Base-by-base conservation (phyloP, 2,888 invertebrate genomes). In the Geotrupes spiniger region DNA sequence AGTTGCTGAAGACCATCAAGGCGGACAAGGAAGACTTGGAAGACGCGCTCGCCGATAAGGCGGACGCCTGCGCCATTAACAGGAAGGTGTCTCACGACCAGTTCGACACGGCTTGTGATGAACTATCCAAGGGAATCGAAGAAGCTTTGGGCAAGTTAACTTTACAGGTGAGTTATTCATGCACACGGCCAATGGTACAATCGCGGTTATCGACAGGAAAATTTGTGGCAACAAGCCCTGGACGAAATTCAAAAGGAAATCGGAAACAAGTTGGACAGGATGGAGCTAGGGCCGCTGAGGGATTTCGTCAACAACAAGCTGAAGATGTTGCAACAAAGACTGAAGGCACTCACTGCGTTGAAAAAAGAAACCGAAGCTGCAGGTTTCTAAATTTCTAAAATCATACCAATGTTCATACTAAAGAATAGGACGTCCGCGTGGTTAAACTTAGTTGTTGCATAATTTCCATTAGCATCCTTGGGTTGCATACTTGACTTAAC, bases 1-100 rank as follows among this genome's bases (percentile, higher is more conserved):
- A 85, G 59, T 59, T 83, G 9, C 63, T 88, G 52, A 83, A 83
- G 61, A 77, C 76, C 0, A 74, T 82, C 1, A 89, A 88, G 69
- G 78, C 87, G 2, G 85, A 87, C 58, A 82, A 82, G 51, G 83
- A 82, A 57, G 85, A 86, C 57, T 76, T 88, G 58, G 81, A 83
- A 47, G 84, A 85, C 51, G 81, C 85, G 1, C 74, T 89, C 58
- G 85, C 87, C 0, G 84, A 86, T 46, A 89, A 89, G 69, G 88
- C 87, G 0, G 87, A 89, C 64, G 75, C 82, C 40, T 78, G 80
- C 1, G 76, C 80, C 64, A 72, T 89, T 47, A 82, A 86, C 44
- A 76, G 82, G 29, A 89, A 89, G 64, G 87, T 88, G 4, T 87
- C 87, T 0, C 78, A 82, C 51, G 85, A 85, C 51, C 82, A 84